Evolutionary conservation across 2,113 vertebrate genomes (phyloP), one percentile per base, ranked within the genome.

Genomic region (Xerus inauris): DNA sequence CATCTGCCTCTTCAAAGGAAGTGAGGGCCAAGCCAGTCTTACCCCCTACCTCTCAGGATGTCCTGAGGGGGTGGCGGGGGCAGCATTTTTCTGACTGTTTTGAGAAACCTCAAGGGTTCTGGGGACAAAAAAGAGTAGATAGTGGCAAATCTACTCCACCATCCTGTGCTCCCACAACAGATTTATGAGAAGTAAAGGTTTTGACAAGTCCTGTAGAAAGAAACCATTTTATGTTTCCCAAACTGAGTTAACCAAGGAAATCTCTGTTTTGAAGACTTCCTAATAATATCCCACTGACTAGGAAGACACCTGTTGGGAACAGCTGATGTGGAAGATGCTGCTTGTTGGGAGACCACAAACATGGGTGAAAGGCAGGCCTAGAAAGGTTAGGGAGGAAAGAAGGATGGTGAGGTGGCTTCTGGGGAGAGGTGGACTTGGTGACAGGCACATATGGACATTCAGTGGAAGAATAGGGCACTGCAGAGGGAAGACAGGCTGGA

Each of bases 171-270:
- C n/a, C n/a, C n/a, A 79, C 49, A 59, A 35, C 28, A 13, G 80
- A 24, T 76, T 90, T 38, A 69, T 92, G 82, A 72, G 47, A 88
- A 82, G 81, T 81, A 72, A 95, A 94, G 40, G 54, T 38, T 49
- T 65, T 51, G 47, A 85, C 22, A 93, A 94, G n/a, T 83, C 62
- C 35, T 72, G 5, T 88, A 95, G 94, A 76, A 73, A 83, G 82
- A 91, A 90, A 95, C 26, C 16, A 30, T 82, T 82, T 73, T n/a
- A 30, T 92, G 73, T 94, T 96, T 95, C 81, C 73, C 64, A 88
- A 73, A 77, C 40, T 85, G 77, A 87, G 84, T 84, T 87, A 67
- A 84, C 35, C 30, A 40, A 32, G 51, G 64, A 71, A 49, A 32
- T 72, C 11, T 59, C 32, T 64, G 71, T 64, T 76, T 71, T 9